Base-by-base conservation (phyloP, 2,797 vertebrate species). In the Sebastes nivosus region DNA sequence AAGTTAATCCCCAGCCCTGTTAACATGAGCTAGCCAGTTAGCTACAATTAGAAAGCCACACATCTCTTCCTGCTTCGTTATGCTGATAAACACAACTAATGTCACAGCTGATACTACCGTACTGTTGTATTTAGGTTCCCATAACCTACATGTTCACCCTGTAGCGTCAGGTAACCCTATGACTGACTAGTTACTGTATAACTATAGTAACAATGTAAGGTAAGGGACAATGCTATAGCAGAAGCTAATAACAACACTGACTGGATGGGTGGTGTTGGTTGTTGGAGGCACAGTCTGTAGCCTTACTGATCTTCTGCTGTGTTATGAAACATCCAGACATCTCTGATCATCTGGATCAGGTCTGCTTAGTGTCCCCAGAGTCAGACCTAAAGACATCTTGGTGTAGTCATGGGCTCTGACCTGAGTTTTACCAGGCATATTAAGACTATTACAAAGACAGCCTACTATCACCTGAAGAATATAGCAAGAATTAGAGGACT, bases 141-240 rank as follows among this genome's bases (percentile, higher is more conserved):
- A 3, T 8, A 9, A 16, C 5, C 3, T 65, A 8, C 4, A 67
- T 5, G n/a, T 60, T 36, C 34, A 36, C 11, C 34, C 34, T 12
- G n/a, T 12, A 36, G 34, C 9, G 5, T n/a, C 5, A 12, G 24
- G 25, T 3, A 12, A 12, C 5, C 0, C 11, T 4, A 4, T 14
- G 1, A 34, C 32, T 8, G 14, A 24, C 4, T 0, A 2, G 9
- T 30, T 2, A 24, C 0, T 25, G 13, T 12, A 0, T 18, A 2
- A 8, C 32, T 7, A 4, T 13, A 8, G 3, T 16, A 14, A 4
- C 0, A 20, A 1, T 36, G 24, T 59, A 6, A 74, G 1, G 2
- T 14, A 18, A 25, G 6, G 4, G 14, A 0, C 12, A 16, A 6
- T 38, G 42, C 20, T 25, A 5, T 24, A 77, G 36, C 5, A 18